Conservation (phyloP, 92 coral and sea anemone species). For the Heliopora coerulea region DNA sequence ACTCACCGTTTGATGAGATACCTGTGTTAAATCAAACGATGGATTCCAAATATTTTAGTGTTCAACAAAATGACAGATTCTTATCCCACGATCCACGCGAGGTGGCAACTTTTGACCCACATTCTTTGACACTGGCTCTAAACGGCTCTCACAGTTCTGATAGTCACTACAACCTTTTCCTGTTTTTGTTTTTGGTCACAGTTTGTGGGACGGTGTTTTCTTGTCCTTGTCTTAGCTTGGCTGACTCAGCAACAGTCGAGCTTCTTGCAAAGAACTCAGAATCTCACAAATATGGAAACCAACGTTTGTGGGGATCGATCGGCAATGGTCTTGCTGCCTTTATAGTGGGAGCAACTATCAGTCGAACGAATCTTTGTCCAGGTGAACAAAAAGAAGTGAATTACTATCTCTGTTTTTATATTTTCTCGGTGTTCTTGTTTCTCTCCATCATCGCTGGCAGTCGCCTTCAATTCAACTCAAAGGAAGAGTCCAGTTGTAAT, state of each 20-base stretch:
- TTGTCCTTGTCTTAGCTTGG: constrained; percentile 89
- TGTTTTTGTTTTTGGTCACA: constrained; percentile 71
- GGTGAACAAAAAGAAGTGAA: constrained; percentile 69
- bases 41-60: neutral
- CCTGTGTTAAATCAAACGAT: neutral
- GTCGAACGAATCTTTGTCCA: constrained; percentile 65
- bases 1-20: neutral
- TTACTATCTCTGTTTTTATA: constrained; percentile 83
- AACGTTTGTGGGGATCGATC: constrained; percentile 92
- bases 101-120: constrained; percentile 4
- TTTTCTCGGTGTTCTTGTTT: constrained; percentile 72
- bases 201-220: constrained; percentile 79
- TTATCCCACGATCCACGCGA: constrained; percentile 4
- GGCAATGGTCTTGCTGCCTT: constrained; percentile 98
- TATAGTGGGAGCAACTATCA: constrained; percentile 86
- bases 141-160: neutral
- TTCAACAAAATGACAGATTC: constrained; percentile 12
- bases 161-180: constrained; percentile 61
- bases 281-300: constrained; percentile 82
- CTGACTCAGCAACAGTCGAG: constrained; percentile 85
- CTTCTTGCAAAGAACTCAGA: constrained; percentile 66
- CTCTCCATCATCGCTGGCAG: constrained; percentile 76
- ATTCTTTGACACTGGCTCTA: neutral
- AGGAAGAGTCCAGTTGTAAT: constrained; percentile 29
- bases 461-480: constrained; percentile 68